These are phyloP conservation scores for Cyclopterus lumpus DNA, from an alignment of 2,797 vertebrate species.

Conservation along the genomic window DNA sequence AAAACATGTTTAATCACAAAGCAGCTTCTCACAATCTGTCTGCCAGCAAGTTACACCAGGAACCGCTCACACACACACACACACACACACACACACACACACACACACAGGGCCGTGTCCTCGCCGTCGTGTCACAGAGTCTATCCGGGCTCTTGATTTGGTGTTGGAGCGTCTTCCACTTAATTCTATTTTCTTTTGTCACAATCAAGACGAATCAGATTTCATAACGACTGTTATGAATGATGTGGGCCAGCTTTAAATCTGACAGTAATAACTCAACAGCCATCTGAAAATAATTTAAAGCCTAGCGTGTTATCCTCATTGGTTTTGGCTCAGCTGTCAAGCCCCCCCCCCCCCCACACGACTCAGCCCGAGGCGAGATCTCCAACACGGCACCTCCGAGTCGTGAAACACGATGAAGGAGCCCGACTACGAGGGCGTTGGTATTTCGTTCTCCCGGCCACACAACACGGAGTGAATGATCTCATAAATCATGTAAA, in stretches of 20 bases:
- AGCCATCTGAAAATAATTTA: slow-evolving; percentile 54
- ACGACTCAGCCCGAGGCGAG: slow-evolving; percentile 24
- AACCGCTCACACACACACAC: slow-evolving; percentile 12
- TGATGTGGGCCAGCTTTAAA: slow-evolving; percentile 20
- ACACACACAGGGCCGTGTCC: slow-evolving; percentile 11
- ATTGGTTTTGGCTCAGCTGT: slow-evolving; percentile 45
- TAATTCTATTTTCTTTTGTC: slow-evolving; percentile 45
- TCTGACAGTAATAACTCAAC: slow-evolving; percentile 53
- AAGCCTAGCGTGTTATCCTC: slow-evolving; percentile 30
- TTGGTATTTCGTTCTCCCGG: too few relatives aligned
- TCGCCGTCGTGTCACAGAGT: slow-evolving; percentile 30
- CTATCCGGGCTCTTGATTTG: slow-evolving; percentile 22
- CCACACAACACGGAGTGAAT: not conserved
- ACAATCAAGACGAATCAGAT: slow-evolving; percentile 48
- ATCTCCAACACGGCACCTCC: slow-evolving; percentile 6
- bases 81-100: slow-evolving; percentile 15
- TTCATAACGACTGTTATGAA: slow-evolving; percentile 17
- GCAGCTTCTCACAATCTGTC: slow-evolving; percentile 79
- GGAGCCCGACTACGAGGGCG: slow-evolving; percentile 1
- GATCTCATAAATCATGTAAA: not conserved
- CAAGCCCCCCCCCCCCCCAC: too few relatives aligned
- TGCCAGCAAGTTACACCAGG: slow-evolving; percentile 59
- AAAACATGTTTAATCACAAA: slow-evolving; percentile 81
- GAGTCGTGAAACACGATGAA: not conserved
- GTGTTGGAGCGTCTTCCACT: slow-evolving; percentile 8